A percentile compares a stretch with the other conserved stretches of the same genome.
Evolutionary conservation across 2,797 vertebrate species (phyloP).

Genomic region (Microcaecilia unicolor): DNA sequence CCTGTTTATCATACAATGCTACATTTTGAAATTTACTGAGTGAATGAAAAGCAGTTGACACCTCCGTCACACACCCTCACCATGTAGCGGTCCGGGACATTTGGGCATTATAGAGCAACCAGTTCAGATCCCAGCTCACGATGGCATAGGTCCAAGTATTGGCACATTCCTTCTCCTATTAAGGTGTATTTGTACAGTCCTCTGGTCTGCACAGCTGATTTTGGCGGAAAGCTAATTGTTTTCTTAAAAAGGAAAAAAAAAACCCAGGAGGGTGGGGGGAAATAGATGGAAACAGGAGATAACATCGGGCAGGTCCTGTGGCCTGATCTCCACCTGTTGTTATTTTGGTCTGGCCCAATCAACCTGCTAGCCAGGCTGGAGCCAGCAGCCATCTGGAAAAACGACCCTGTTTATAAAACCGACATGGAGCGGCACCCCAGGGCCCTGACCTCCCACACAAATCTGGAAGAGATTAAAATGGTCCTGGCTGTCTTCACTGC

Average conservation of each 20-base stretch:
- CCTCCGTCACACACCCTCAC: no score
- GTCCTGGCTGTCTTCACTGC: constrained; percentile 37
- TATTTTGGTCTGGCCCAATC: constrained; percentile 83
- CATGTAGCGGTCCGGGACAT: no score
- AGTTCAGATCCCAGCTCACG: no score
- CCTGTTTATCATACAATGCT: no score
- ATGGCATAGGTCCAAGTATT: no score
- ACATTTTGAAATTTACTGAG: no score
- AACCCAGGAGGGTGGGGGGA: constrained; percentile 34
- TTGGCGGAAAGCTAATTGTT: constrained; percentile 33
- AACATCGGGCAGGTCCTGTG: constrained; percentile 88
- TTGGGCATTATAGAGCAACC: no score
- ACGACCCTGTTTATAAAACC: constrained; percentile 98
- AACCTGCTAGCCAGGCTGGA: constrained; percentile 99
- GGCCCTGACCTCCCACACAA: constrained; percentile 97
- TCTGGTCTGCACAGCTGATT: not conserved
- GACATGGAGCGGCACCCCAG: constrained; percentile 90
- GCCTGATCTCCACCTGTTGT: constrained; percentile 98
- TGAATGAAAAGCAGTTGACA: no score
- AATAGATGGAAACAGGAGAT: constrained; percentile 55
- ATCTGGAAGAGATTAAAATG: constrained; percentile 97
- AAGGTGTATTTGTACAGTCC: constrained; percentile 11
- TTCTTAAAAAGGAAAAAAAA: constrained; percentile 18
- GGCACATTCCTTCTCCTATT: no score
- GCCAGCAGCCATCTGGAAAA: constrained; percentile 98